phyloP scores from a whole-genome alignment of 30 jellyfish, hydroid and myxozoan species.

The Aurelia sp. region DNA sequence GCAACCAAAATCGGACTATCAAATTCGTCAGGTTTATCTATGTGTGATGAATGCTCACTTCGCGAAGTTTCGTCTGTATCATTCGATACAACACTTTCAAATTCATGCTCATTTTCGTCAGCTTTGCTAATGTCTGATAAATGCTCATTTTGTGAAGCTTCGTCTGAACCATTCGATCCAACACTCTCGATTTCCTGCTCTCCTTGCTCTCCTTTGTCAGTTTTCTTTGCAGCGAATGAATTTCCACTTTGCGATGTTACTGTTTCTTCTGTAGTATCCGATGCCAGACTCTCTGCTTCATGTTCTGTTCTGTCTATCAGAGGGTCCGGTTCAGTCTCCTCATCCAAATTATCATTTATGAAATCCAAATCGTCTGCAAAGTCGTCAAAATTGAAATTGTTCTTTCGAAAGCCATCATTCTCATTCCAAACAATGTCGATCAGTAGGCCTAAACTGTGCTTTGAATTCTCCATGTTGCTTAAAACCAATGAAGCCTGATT shows the following conservation, averaged over 20 bases:
- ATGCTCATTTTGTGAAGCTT: neutral
- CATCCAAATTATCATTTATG: constrained; percentile 29
- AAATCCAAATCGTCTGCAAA: constrained; percentile 51
- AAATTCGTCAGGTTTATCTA: no score
- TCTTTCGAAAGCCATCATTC: neutral
- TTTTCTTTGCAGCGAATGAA: neutral
- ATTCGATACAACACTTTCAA: neutral
- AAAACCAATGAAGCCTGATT: no score
- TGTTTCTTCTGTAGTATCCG: neutral
- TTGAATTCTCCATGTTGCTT: no score
- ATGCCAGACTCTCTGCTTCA: neutral
- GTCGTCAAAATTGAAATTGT: constrained; percentile 24
- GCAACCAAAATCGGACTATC: no score
- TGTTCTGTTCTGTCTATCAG: neutral
- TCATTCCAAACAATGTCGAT: neutral
- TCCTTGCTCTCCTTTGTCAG: neutral
- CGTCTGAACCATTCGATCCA: neutral
- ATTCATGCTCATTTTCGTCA: neutral
- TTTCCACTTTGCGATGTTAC: neutral
- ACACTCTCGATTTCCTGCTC: neutral
- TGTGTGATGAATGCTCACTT: neutral
- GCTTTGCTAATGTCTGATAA: neutral
- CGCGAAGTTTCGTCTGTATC: neutral
- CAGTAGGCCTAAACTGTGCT: constrained; percentile 1
- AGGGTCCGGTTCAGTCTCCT: neutral